These are phyloP conservation scores for Actinia tenebrosa DNA, from an alignment of 64 coral and sea anemone genomes.

Conservation along the genomic window DNA sequence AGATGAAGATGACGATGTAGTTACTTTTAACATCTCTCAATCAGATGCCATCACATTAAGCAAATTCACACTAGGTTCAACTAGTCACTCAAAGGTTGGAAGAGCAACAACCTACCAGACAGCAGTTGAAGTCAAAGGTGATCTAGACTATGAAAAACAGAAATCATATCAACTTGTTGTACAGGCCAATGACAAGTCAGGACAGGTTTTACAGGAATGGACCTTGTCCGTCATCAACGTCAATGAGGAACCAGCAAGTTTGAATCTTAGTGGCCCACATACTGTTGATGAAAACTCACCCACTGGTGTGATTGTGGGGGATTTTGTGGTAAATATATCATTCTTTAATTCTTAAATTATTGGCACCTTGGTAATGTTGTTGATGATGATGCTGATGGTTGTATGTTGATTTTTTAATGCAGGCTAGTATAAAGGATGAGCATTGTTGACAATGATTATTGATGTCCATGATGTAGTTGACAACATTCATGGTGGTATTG, in stretches of 20 bases:
- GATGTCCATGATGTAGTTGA: not conserved
- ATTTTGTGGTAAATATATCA: conserved; percentile 57
- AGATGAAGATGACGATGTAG: conserved; percentile 71
- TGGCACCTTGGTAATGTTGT: too few relatives aligned
- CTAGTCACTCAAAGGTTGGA: conserved; percentile 21
- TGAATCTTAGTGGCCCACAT: conserved; percentile 44
- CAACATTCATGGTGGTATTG: not conserved
- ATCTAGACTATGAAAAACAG: conserved; percentile 57
- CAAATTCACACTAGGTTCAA: conserved; percentile 39
- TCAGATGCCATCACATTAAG: conserved; percentile 44
- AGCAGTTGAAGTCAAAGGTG: conserved; percentile 41
- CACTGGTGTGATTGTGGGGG: conserved; percentile 38
- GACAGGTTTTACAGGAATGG: conserved; percentile 38
- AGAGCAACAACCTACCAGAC: conserved; percentile 18
- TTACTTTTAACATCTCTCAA: conserved; percentile 57
- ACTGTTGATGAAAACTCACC: conserved; percentile 52
- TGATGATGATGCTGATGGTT: too few relatives aligned
- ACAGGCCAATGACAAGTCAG: conserved; percentile 51
- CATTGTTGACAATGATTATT: too few relatives aligned
- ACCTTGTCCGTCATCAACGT: conserved; percentile 59
- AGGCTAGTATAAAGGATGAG: too few relatives aligned
- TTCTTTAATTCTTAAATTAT: too few relatives aligned
- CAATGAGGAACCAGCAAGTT: conserved; percentile 61
- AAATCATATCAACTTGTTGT: conserved; percentile 34
- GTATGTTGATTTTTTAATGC: too few relatives aligned